Evolutionary conservation across 2,888 invertebrate species (phyloP), one percentile per base, ranked within the genome.

Genomic region (Chamaedrilus cognettii): DNA sequence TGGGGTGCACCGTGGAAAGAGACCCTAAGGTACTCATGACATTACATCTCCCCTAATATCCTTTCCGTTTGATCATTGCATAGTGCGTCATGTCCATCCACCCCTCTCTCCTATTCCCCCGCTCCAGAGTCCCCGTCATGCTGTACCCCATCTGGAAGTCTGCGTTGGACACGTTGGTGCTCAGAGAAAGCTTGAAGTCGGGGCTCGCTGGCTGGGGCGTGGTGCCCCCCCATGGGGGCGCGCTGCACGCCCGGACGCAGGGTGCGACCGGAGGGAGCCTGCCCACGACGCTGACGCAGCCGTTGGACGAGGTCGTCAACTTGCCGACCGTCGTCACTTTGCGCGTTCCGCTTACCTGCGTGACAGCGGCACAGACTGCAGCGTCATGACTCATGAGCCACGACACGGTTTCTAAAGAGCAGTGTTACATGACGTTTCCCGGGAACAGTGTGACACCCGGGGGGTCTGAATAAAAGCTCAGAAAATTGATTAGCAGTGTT

Each of bases 121-220:
- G 87, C 82, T 93, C 93, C 79, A 93, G 86, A 15, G 91, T 91
- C 15, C 93, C 93, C 1, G 92, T 93, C 88, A 93, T 91, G 80
- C 91, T 91, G 87, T 93, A 93, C 60, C 93, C 93, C 89, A 92
- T 91, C 85, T 92, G 92, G 87, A 92, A 92, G 85, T 93, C 93
- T 61, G 91, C 90, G 78, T 90, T 89, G 58, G 91, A 90, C 78
- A 93, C 91, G 85, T 92, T 91, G 69, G 92, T 91, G 69, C 92
- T 92, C 80, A 93, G 88, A 85, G 90, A 90, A 82, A 92, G 85
- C 61, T 76, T 72, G 71, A 82, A 83, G 70, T 81, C 80, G 2
- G 77, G 77, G 28, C 70, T 67, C 26, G 63, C 57, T 23, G 55
- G 55, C 7, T 7, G 5, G 19, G 55, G 55, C 15, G 15, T 23